phyloP scores from a whole-genome alignment of 2,888 invertebrate species.

The Drosophila setosimentum region DNA sequence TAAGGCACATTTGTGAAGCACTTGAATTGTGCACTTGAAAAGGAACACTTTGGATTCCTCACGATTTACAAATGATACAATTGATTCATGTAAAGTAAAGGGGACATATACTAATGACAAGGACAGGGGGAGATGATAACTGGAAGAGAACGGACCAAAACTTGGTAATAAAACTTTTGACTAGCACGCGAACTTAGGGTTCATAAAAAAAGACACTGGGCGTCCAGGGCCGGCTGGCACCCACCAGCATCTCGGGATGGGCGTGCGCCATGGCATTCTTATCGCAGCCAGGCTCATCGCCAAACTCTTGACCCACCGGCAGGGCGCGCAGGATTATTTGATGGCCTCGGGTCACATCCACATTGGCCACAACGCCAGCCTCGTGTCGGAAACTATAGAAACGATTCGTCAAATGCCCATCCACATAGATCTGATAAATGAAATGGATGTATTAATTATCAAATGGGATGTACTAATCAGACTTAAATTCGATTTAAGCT shows the following conservation, averaged over 20 bases:
- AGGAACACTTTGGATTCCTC: conserved; percentile 17
- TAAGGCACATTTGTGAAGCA: conserved; percentile 51
- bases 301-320: conserved; percentile 63
- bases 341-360: conserved; percentile 77
- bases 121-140: not conserved
- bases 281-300: conserved; percentile 16
- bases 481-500: not conserved
- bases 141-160: conserved; percentile 20
- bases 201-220: conserved; percentile 79
- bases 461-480: too few species aligned
- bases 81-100: conserved; percentile 6
- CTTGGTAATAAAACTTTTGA: conserved; percentile 34
- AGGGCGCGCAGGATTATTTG: conserved; percentile 80
- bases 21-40: conserved; percentile 18
- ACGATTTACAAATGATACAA: conserved; percentile 12
- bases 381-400: conserved; percentile 78
- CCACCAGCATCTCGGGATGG: conserved; percentile 55
- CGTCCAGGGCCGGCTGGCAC: conserved; percentile 67
- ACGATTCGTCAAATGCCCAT: conserved; percentile 82
- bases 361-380: conserved; percentile 80
- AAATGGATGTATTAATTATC: not conserved
- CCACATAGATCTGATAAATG: conserved; percentile 79
- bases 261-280: conserved; percentile 31
- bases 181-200: conserved; percentile 61
- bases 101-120: conserved; percentile 11